Evolutionary conservation across 30 jellyfish, hydroid and myxozoan species (phyloP).

Genomic region (Turritopsis dohrnii): DNA sequence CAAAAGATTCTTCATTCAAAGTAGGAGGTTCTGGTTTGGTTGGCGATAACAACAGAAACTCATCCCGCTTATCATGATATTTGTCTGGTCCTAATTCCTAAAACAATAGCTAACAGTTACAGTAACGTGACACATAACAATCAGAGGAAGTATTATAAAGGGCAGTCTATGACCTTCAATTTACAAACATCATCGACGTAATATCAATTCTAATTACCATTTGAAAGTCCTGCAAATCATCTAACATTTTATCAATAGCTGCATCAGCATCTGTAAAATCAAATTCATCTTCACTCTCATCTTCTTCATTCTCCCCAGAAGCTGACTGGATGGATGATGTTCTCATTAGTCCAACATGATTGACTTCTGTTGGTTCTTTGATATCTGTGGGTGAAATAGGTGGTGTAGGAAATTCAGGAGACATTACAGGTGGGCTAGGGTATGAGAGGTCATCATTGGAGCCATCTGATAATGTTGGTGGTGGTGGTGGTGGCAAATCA

Average conservation of each 20-base stretch:
- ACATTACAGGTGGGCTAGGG: constrained; percentile 11
- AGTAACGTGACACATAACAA: too few relatives aligned
- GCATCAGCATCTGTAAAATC: constrained; percentile 97
- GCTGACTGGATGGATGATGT: background rate
- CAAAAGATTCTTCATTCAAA: constrained; percentile 1
- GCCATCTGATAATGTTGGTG: background rate
- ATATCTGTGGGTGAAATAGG: background rate
- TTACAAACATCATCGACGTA: background rate
- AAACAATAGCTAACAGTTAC: background rate
- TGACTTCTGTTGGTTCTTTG: background rate
- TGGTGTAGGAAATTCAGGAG: constrained; percentile 16
- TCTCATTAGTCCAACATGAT: background rate
- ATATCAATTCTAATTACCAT: constrained; percentile 30
- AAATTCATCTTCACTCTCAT: constrained; percentile 45
- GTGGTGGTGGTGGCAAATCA: constrained; percentile 8
- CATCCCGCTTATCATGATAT: constrained; percentile 21
- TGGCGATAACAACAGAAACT: constrained; percentile 23
- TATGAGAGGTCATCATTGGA: background rate
- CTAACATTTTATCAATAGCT: constrained; percentile 94
- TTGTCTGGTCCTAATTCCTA: constrained; percentile 38
- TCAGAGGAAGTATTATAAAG: too few relatives aligned
- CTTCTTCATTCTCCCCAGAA: background rate
- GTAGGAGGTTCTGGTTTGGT: constrained; percentile 19
- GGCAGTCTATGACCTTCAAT: background rate
- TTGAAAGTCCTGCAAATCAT: constrained; percentile 75